These are phyloP conservation scores for Amphibalanus amphitrite DNA, from an alignment of 1,140 invertebrate genomes.

Conservation along the genomic window DNA sequence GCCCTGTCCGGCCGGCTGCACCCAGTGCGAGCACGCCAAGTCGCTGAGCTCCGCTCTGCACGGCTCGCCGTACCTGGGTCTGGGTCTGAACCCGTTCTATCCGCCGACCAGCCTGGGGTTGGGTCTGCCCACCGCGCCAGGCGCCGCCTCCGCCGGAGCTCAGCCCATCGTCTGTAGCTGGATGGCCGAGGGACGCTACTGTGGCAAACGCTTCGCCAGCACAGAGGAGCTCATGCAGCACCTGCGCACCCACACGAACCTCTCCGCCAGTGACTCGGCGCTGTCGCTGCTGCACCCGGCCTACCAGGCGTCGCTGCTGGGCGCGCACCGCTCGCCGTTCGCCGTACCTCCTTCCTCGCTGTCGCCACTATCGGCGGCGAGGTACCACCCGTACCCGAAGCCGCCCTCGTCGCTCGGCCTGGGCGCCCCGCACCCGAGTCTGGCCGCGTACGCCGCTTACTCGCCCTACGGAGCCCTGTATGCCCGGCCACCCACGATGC, in stretches of 20 bases:
- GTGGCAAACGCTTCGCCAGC: constrained; percentile 80
- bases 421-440: background rate
- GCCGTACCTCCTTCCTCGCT: constrained; percentile 72
- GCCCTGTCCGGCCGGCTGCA: constrained; percentile 71
- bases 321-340: constrained; percentile 22
- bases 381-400: constrained; percentile 83
- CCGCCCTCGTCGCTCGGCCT: constrained; percentile 33
- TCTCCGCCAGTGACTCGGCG: constrained; percentile 35
- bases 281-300: constrained; percentile 32
- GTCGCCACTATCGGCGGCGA: constrained; percentile 56
- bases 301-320: constrained; percentile 18
- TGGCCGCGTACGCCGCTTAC: background rate
- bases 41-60: constrained; percentile 36
- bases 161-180: constrained; percentile 83
- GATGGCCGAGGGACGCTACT: constrained; percentile 74
- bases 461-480: background rate
- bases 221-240: constrained; percentile 90
- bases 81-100: constrained; percentile 32
- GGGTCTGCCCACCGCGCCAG: constrained; percentile 20
- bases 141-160: constrained; percentile 20
- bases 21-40: constrained; percentile 90
- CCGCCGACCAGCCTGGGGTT: constrained; percentile 20
- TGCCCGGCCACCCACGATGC: background rate
- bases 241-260: constrained; percentile 72
- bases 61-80: constrained; percentile 33